Conservation (phyloP, 2,888 invertebrate genomes). For the Branchipolynoe longqiensis region DNA sequence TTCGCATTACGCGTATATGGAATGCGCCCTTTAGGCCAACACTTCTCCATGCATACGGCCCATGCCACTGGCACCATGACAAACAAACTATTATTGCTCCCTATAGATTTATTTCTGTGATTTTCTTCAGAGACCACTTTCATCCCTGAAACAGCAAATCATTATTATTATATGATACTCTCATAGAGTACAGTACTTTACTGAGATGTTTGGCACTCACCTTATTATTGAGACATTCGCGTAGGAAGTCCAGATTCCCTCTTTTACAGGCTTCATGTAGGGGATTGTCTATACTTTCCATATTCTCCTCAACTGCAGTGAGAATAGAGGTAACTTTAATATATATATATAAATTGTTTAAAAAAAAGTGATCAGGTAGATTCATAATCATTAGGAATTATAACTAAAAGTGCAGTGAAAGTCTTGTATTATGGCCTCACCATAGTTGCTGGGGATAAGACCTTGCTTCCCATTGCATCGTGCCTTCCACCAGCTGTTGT, state of each 20-base stretch:
- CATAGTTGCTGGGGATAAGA: constrained; percentile 86
- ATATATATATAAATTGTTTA: neutral
- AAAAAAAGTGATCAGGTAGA: neutral
- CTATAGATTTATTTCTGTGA: too few species aligned
- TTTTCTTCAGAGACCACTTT: too few species aligned
- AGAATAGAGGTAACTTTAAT: neutral
- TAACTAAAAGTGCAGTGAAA: too few species aligned
- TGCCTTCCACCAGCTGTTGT: constrained; percentile 85
- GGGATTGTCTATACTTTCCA: constrained; percentile 85
- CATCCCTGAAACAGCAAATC: too few species aligned
- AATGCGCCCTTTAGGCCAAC: too few species aligned
- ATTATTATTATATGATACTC: neutral
- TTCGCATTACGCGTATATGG: too few species aligned
- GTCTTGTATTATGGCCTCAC: constrained; percentile 77
- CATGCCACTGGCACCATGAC: too few species aligned
- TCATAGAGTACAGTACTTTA: neutral
- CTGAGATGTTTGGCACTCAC: constrained; percentile 77
- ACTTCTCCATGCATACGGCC: too few species aligned
- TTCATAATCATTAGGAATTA: neutral
- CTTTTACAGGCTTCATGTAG: constrained; percentile 87
- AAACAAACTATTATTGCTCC: too few species aligned
- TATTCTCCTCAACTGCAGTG: constrained; percentile 84
- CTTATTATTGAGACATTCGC: constrained; percentile 85
- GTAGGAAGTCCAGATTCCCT: constrained; percentile 85
- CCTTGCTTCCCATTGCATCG: constrained; percentile 84